Base-by-base conservation (phyloP, 2,113 vertebrate genomes). In the Scortum barcoo region DNA sequence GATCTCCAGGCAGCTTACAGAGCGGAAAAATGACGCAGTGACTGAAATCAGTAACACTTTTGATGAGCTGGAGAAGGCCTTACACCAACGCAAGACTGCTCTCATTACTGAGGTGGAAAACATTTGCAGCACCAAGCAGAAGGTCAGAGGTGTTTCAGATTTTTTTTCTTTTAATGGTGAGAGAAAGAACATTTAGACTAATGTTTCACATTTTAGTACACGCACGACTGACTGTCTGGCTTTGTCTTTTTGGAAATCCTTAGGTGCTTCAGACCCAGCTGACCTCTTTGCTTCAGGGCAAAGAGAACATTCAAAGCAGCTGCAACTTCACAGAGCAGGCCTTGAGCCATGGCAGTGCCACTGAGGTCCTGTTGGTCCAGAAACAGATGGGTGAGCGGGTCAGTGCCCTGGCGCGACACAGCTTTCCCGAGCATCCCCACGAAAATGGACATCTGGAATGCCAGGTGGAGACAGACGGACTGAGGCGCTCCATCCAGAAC, bases 321-420 rank as follows among this genome's bases (percentile, higher is more conserved):
- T 97, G 97, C 80, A 96, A 95, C 68, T 99, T 99, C 88, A 97
- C 98, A 0, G 98, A 99, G 91, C 97, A 99, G 90, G 98, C 98
- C 0, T 94, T 99, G 92, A 96, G 95, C 80, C 97, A 98, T 2
- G 98, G 98, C 89, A 97, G 97, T 0, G 97, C 97, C 80, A 96
- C 96, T 0, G 98, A 99, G 91, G 97, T 99, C 65, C 94, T 99
- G 75, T 73, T 99, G 78, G 97, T 99, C 51, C 95, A 96, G 56
- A 99, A 99, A 91, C 98, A 99, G 93, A 98, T 99, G 97, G 94
- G 96, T 0, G 98, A 99, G 94, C 93, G 97, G 36, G 96, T 99
- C 91, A 95, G 95, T 0, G 97, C 95, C 24, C 89, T 99, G 91
- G 97, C 97, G 0, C 90, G 95, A 0, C 96, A 97, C 70, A 95